Evolutionary conservation across 2,797 vertebrate genomes (phyloP), one percentile per base, ranked within the genome.

Genomic region (Gymnodraco acuticeps): DNA sequence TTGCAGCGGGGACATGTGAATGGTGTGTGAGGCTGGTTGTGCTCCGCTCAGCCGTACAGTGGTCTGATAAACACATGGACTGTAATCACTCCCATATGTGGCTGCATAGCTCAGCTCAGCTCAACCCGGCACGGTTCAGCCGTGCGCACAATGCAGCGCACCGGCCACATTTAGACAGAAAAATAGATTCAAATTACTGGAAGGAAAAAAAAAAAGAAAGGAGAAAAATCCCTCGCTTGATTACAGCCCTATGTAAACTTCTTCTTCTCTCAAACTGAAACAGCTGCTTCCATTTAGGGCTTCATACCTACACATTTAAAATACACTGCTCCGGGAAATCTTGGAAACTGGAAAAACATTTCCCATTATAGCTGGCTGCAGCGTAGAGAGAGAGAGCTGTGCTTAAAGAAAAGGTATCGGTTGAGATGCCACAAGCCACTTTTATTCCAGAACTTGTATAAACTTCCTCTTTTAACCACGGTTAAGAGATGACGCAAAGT

Each of bases 231-330:
- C 65, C 70, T 84, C 31, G 27, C 87, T 91, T 94, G 92, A 95
- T 95, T 94, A 93, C 91, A 94, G 87, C 90, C 86, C 89, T 91
- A 77, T 92, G 88, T 93, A 94, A 94, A 93, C 92, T 90, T 89
- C 89, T 81, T 72, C 79, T 81, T 73, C 79, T 93, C 80, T 75
- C 68, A n/a, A 45, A 74, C 84, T 72, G 51, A 50, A 71, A 93
- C 95, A 95, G 95, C 93, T 95, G 95, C 90, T 95, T 94, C 94
- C 93, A 95, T 95, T 96, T 95, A 95, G 81, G 91, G 74, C 87
- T 92, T 86, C 91, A 94, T 93, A 87, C 92, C 89, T 95, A 92
- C 89, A 92, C 84, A 93, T 94, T 94, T 90, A 79, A 87, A 88
- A 80, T 64, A 73, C 73, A 10, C 76, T 50, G 53, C 76, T 77